Evolutionary conservation across 2,888 invertebrate genomes (phyloP), one percentile per base, ranked within the genome.

Genomic region (Bombylius discolor): DNA sequence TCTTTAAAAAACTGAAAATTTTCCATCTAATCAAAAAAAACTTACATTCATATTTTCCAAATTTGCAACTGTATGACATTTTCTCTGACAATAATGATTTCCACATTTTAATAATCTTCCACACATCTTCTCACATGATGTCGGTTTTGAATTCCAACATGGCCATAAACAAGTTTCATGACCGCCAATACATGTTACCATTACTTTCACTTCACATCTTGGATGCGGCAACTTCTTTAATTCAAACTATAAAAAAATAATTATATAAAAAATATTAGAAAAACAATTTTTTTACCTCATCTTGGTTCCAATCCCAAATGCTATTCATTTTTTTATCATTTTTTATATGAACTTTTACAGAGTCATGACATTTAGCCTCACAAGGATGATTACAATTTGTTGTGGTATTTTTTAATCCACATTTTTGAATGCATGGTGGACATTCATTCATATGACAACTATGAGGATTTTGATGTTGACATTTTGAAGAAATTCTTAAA

Each of bases 401-500:
- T 4, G 59, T 60, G 42, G 65, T 64, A 59, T 72, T 72, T 50
- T 59, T 58, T 9, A 85, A 80, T 11, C 77, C 77, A 70, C 96
- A 96, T 46, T 80, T 75, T 64, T 89, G 85, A 59, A 76, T 79
- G 68, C 96, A 96, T 0, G 87, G 82, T 1, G 93, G 88, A 68
- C 93, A 94, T 42, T 83, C 81, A 1, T 87, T 87, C 64, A 87
- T 86, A 69, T 94, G 93, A 66, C 93, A 94, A 51, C 76, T 77
- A 70, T 92, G 92, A 14, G 78, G 78, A 62, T 85, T 83, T 57
- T 86, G 80, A 70, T 96, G 96, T 64, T 93, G 89, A 73, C 96
- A 96, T 68, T 87, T 85, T 5, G 91, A 83, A 44, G 87, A 84
- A 50, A 83, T 78, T 64, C 85, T 70, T 56, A 42, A 58, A 53